phyloP scores from a whole-genome alignment of 2,797 vertebrate species.

The Sardinella longiceps region DNA sequence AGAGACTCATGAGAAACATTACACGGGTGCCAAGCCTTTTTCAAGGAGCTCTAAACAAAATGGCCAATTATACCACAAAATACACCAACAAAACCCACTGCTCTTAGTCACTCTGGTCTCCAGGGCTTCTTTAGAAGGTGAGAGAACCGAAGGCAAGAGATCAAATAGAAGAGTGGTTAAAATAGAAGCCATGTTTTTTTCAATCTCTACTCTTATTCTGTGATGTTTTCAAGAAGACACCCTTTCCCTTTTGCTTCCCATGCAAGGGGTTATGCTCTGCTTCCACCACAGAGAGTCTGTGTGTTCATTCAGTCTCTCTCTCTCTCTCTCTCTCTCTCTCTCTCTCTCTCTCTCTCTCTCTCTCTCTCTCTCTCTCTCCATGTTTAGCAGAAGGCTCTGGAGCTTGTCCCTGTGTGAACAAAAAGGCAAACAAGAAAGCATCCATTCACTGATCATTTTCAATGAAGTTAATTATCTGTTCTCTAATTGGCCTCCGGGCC shows the following conservation, averaged over 20 bases:
- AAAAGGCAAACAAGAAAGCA: constrained; percentile 57
- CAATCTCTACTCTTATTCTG: not conserved
- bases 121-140: not conserved
- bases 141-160: not conserved
- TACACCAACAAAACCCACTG: not conserved
- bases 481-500: constrained; percentile 63
- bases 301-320: not conserved
- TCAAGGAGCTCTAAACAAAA: not conserved
- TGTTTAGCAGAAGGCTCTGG: constrained; percentile 30
- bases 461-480: constrained; percentile 74
- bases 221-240: not conserved
- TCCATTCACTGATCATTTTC: constrained; percentile 61
- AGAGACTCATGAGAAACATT: not conserved
- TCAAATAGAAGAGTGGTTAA: not conserved
- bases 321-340: not conserved
- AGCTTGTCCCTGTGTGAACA: constrained; percentile 33
- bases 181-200: not conserved
- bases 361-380: constrained; percentile 33
- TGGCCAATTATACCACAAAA: not conserved
- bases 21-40: not conserved
- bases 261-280: not conserved
- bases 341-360: not conserved
- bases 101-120: not conserved
- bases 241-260: not conserved
- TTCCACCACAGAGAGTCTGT: not conserved